A percentile compares a stretch with the other conserved stretches of the same genome.
Conservation (phyloP, 2,797 vertebrate species). For the Cossypha dichroa region DNA sequence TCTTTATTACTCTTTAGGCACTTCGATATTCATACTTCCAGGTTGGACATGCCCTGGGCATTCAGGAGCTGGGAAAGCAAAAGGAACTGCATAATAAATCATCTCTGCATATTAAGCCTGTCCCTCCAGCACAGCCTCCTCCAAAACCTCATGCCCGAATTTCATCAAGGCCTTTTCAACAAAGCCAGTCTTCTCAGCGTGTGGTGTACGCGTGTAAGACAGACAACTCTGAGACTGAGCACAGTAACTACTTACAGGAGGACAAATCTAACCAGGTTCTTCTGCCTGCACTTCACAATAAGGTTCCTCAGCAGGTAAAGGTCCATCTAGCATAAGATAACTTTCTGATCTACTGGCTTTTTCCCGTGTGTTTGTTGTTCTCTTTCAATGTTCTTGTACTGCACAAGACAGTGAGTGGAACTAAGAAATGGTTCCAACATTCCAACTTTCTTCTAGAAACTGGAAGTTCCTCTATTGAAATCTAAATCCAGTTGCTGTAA, state of each 20-base stretch:
- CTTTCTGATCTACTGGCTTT: not conserved
- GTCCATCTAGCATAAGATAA: not conserved
- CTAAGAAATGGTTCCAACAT: not conserved
- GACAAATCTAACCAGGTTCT: slow-evolving; percentile 70
- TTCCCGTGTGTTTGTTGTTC: not conserved
- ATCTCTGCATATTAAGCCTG: slow-evolving; percentile 61
- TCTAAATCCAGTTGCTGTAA: not conserved
- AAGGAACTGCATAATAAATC: slow-evolving; percentile 76
- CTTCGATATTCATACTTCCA: slow-evolving; percentile 92
- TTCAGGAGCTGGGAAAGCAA: slow-evolving; percentile 83
- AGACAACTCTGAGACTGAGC: slow-evolving; percentile 70
- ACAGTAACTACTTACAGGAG: slow-evolving; percentile 65
- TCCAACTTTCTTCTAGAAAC: not conserved
- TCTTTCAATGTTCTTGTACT: not conserved
- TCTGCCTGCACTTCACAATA: slow-evolving; percentile 81
- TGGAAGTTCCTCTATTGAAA: not conserved
- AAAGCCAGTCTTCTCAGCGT: slow-evolving; percentile 80
- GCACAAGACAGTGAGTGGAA: not conserved
- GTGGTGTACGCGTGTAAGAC: slow-evolving; percentile 76
- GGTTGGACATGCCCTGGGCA: slow-evolving; percentile 86
- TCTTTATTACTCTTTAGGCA: slow-evolving; percentile 76
- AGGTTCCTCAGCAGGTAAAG: slow-evolving; percentile 81
- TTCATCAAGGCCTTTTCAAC: slow-evolving; percentile 81
- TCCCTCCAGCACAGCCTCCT: slow-evolving; percentile 80
- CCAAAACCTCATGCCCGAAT: slow-evolving; percentile 76